Evolutionary conservation across 2,888 invertebrate genomes (phyloP), one percentile per base, ranked within the genome.

Genomic region (Osmoderma eremita): DNA sequence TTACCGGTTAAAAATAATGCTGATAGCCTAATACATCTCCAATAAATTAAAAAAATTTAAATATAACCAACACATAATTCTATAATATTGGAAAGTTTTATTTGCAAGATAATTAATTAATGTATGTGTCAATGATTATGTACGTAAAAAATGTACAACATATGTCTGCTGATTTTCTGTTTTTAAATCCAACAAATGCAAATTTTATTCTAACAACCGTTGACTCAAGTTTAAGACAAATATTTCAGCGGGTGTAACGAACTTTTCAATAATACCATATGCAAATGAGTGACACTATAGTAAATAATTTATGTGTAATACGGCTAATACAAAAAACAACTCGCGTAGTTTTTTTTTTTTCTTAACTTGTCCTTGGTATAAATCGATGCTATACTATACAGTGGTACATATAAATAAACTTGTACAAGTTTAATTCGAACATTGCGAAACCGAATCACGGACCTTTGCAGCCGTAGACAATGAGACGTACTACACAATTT

Each of bases 271-370:
- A 61, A 45, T 61, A 17, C 48, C 45, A 22, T 61, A 45, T 61
- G 58, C 58, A 30, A 61, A 61, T 61, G 58, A 24, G 30, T 36
- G 45, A 45, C 58, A 45, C 45, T 12, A n/a, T n/a, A 30, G 24
- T 24, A 45, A 45, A 61, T 61, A 61, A 61, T 61, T 45, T 61
- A 61, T 61, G 58, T 61, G 45, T 61, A 61, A 61, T 30, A 61
- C 58, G 24, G 15, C 58, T 61, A 61, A 61, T 61, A 61, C 24
- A 30, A 61, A 56, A 61, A 61, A 61, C 58, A 61, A 12, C 30
- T 61, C 58, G 30, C 58, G 58, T 61, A 24, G 24, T 45, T 58
- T 36, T 42, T 45, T 61, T n/a, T 58, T 36, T 42, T 45, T 61
- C 8, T 17, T 61, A 61, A 36, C 8, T 15, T 45, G 58, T 61